Evolutionary conservation across 2,888 invertebrate genomes (phyloP), one percentile per base, ranked within the genome.

Genomic region (Caradrina clavipalpis): DNA sequence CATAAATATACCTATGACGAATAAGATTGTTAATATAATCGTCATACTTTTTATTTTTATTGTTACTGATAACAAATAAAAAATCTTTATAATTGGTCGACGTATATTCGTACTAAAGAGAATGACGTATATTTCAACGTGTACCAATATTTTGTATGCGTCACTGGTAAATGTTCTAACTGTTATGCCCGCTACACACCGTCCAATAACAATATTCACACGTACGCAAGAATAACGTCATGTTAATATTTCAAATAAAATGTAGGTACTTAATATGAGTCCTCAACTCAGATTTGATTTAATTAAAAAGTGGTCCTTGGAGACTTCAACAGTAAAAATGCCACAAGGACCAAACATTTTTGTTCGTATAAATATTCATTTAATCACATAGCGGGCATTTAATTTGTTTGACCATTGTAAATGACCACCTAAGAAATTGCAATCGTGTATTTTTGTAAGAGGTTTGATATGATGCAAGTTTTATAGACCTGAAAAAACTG

Each of bases 51-150:
- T 59, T 35, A 59, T n/a, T n/a, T n/a, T 59, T 35, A 59, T 42
- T 55, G 19, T 47, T 31, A 49, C 19, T 51, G 58, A 77, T 66
- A 62, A 60, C 15, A 54, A 50, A 65, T 22, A 80, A 71, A 66
- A 49, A 58, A 61, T 58, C 31, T 50, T 17, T 19, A 42, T 47
- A 26, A 31, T 57, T 31, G 17, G 15, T 55, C 26, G 39, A 49
- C 26, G 1, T n/a, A 51, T 1, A 50, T 58, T 56, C 47, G 19
- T 45, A 15, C 54, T 76, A 53, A 60, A 45, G 13, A 7, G 6
- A 0, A 63, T 80, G 60, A 77, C 57, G 31, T 54, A 19, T 45
- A 13, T 11, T 15, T 15, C 19, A 21, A 31, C 13, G 15, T 50
- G 21, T 26, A 39, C 11, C 5, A 42, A 47, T 64, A 47, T 15